Base-by-base conservation (phyloP, 1,140 invertebrate species). In the Adelges cooleyi region DNA sequence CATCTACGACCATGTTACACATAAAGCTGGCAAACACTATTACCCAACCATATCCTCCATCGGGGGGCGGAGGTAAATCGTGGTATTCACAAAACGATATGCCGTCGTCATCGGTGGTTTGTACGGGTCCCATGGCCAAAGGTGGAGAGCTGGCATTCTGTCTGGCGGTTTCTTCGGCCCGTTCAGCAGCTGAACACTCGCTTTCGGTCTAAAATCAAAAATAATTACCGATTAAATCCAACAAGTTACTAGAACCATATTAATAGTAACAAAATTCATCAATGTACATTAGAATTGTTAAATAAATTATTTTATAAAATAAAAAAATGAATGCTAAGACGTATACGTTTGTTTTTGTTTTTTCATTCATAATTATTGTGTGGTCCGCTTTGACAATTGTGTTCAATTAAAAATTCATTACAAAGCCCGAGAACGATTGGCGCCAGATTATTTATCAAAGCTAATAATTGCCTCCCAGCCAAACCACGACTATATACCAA, bases 1-100 rank as follows among this genome's bases (percentile, higher is more conserved):
- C 95, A 74, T 99, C 95, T n/a, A 97, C 92, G 68, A 98, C 90
- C 78, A 98, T 86, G 81, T 98, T 98, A 75, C 93, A 95, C 82
- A 97, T 85, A 76, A 99, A 99, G 9, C 90, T 94, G 48, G 91
- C 92, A 70, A 95, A 85, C 27, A 97, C 94, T 67, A 98, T 86
- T 74, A 95, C 83, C 93, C 93, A 96, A 1, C 91, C 92, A 74
- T 90, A 92, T 22, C 88, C 89, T 40, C 87, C 88, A 72, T 90
- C 88, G 9, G 89, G 87, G 13, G 88, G 86, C 51, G 87, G 86
- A 17, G 89, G 87, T 51, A 90, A 79, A 68, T 87, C 86, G 66
- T 83, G 81, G 71, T 87, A 86, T 71, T 85, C 83, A 75, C 81
- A 84, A 27, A 81, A 74, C 1, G 84, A 86, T 65, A 84, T 81